phyloP scores from a whole-genome alignment of 2,113 vertebrate species.

The Xenopus borealis region DNA sequence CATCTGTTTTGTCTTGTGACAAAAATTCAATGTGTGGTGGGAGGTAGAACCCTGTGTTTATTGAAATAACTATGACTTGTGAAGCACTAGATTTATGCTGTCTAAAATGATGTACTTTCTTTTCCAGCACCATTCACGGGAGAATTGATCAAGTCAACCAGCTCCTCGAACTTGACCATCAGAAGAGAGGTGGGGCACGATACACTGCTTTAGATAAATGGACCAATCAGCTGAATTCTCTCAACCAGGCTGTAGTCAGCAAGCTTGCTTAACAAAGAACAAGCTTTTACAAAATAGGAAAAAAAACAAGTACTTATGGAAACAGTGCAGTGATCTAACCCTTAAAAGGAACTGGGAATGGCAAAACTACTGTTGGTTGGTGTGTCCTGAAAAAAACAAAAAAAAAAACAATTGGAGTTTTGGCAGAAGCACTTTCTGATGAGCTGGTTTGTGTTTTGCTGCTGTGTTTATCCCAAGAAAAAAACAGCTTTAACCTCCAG shows the following conservation, averaged over 20 bases:
- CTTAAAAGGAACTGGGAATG: conserved; percentile 73
- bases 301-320: conserved; percentile 58
- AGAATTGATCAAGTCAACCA: conserved; percentile 95
- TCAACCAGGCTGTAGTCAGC: conserved; percentile 99
- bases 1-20: too few species aligned
- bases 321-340: conserved; percentile 72
- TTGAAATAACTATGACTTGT: too few species aligned
- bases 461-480: conserved; percentile 81
- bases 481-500: conserved; percentile 82
- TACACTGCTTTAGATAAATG: conserved; percentile 99
- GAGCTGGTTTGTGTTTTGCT: conserved; percentile 83
- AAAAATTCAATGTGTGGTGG: too few species aligned
- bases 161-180: conserved; percentile 96
- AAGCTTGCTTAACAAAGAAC: conserved; percentile 88
- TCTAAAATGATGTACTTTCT: neutral
- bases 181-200: conserved; percentile 94
- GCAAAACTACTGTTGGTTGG: conserved; percentile 78
- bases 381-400: conserved; percentile 67
- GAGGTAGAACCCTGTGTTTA: too few species aligned
- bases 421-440: conserved; percentile 81
- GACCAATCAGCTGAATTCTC: conserved; percentile 99
- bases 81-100: too few species aligned
- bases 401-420: conserved; percentile 65
- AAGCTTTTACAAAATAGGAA: conserved; percentile 58
- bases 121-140: conserved; percentile 90